A percentile compares a stretch with the other conserved stretches of the same genome.
Conservation (phyloP, 2,113 vertebrate genomes). For the Plestiodon gilberti region DNA sequence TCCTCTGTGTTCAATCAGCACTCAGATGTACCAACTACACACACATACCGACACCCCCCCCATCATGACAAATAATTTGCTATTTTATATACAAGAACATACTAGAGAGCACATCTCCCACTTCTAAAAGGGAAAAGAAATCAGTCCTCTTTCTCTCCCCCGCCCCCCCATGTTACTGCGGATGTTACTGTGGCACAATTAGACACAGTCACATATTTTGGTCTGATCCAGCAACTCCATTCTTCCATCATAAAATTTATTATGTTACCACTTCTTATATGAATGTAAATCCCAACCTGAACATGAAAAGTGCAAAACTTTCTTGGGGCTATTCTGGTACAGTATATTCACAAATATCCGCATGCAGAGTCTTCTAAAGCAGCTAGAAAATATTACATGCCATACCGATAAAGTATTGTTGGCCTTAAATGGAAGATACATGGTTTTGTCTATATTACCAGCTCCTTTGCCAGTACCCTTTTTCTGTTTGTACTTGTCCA, state of each 20-base stretch:
- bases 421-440: background rate
- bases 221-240: background rate
- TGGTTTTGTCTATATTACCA: background rate
- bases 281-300: background rate
- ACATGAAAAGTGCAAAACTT: background rate
- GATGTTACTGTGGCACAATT: background rate
- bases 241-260: background rate
- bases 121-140: background rate
- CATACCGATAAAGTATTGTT: background rate
- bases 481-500: conserved; percentile 14
- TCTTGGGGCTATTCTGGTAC: background rate
- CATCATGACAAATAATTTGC: background rate
- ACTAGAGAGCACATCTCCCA: background rate
- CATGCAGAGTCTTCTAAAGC: background rate
- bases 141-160: background rate
- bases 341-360: background rate
- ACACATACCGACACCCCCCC: no score
- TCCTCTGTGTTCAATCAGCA: background rate
- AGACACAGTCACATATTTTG: background rate
- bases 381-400: background rate
- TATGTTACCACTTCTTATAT: background rate
- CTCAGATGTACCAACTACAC: background rate
- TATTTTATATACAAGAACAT: background rate
- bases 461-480: background rate
- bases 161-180: background rate